phyloP scores from a whole-genome alignment of 2,797 vertebrate species.

The Sphenopsis melanotis region DNA sequence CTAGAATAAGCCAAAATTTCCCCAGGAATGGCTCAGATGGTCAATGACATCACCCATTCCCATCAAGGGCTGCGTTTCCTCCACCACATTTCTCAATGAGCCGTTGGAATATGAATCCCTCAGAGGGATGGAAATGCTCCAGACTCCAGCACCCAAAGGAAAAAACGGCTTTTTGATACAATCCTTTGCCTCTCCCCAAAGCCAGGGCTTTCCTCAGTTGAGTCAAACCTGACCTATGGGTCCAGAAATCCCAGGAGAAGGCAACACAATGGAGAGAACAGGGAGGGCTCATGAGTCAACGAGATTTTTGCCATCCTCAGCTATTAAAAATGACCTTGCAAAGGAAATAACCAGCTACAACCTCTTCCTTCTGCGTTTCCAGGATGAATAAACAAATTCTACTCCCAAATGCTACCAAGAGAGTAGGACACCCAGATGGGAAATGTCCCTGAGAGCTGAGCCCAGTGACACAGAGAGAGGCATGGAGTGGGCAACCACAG shows the following conservation, averaged over 20 bases:
- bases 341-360: neutral
- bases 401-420: neutral
- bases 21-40: neutral
- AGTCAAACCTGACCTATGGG: neutral
- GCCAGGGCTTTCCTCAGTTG: neutral
- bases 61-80: neutral
- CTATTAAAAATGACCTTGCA: neutral
- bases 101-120: neutral
- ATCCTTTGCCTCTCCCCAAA: neutral
- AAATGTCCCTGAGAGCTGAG: neutral
- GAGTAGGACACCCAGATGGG: neutral
- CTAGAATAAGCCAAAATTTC: neutral
- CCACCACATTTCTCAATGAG: neutral
- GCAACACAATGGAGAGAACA: neutral
- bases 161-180: neutral
- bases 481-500: neutral
- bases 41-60: neutral
- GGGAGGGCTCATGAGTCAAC: neutral
- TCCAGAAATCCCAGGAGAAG: neutral
- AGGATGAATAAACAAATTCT: neutral
- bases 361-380: neutral
- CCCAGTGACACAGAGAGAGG: neutral
- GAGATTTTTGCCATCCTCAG: rapidly evolving
- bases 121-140: neutral
- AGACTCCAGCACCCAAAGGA: neutral